Conservation (phyloP, 1,140 invertebrate species). For the Oryzaephilus surinamensis region DNA sequence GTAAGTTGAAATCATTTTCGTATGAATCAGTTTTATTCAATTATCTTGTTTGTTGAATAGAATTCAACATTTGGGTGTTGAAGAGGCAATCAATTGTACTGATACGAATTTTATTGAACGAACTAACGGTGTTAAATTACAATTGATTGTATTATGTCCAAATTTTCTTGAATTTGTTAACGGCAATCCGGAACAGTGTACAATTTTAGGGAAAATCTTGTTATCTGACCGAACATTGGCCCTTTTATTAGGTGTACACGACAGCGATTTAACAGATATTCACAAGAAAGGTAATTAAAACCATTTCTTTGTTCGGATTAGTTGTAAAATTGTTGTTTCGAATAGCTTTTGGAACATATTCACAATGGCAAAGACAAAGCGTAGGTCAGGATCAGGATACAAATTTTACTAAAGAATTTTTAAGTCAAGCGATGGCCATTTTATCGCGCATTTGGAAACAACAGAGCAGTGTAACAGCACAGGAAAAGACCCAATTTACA, state of each 20-base stretch:
- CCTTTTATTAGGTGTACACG: conserved; percentile 64
- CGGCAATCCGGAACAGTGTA: conserved; percentile 41
- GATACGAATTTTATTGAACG: conserved; percentile 43
- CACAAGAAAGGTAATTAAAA: conserved; percentile 42
- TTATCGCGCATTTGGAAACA: conserved; percentile 52
- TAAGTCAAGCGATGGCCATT: conserved; percentile 64
- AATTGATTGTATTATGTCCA: conserved; percentile 70
- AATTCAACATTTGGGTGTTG: conserved; percentile 58
- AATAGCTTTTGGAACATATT: conserved; percentile 55
- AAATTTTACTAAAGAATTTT: conserved; percentile 67
- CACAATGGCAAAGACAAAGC: conserved; percentile 63
- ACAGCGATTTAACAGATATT: conserved; percentile 47
- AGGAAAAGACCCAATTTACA: conserved; percentile 58
- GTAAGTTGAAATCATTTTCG: conserved; percentile 18
- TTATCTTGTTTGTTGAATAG: conserved; percentile 34
- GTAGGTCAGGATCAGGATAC: conserved; percentile 68
- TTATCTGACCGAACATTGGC: conserved; percentile 60
- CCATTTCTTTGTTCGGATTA: not conserved
- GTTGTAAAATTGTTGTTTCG: conserved; percentile 19
- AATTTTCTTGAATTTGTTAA: conserved; percentile 51
- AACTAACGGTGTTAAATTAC: conserved; percentile 53
- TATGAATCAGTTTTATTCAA: conserved; percentile 7
- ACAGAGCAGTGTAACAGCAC: conserved; percentile 40
- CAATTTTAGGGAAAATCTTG: conserved; percentile 49
- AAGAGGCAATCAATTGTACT: conserved; percentile 51